Evolutionary conservation across 2,113 vertebrate species (phyloP).

Genomic region (Oncorhynchus keta): DNA sequence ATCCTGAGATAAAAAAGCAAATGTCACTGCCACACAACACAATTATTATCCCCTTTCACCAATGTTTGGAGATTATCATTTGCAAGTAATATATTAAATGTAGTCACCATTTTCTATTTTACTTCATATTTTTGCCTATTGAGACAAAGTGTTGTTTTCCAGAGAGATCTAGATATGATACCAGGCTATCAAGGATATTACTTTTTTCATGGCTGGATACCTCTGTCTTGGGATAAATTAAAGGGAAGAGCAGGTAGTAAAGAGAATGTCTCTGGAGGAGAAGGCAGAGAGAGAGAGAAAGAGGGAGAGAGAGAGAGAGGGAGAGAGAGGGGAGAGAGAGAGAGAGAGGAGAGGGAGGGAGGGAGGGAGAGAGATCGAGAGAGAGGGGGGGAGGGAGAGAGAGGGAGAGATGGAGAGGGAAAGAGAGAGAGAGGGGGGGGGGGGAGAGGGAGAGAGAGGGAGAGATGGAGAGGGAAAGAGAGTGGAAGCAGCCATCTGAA

Average conservation of each 20-base stretch:
- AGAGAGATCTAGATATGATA: too few relatives aligned
- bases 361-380: not conserved
- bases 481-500: not conserved
- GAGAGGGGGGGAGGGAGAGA: too few relatives aligned
- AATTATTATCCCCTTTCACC: too few relatives aligned
- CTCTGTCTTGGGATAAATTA: not conserved
- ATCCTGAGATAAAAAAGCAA: not conserved
- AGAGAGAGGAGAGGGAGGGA: too few relatives aligned
- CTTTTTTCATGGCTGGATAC: not conserved
- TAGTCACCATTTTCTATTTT: not conserved
- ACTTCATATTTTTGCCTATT: not conserved
- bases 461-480: too few relatives aligned
- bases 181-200: too few relatives aligned
- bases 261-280: not conserved
- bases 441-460: too few relatives aligned
- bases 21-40: not conserved
- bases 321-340: too few relatives aligned
- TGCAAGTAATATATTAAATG: not conserved
- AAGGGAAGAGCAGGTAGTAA: not conserved
- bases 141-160: too few relatives aligned
- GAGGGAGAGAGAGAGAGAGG: fast-evolving
- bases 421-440: too few relatives aligned
- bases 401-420: too few relatives aligned
- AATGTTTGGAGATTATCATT: too few relatives aligned
- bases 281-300: not conserved